These are phyloP conservation scores for Leucophenga varia DNA, from an alignment of 1,140 invertebrate species.

Conservation along the genomic window DNA sequence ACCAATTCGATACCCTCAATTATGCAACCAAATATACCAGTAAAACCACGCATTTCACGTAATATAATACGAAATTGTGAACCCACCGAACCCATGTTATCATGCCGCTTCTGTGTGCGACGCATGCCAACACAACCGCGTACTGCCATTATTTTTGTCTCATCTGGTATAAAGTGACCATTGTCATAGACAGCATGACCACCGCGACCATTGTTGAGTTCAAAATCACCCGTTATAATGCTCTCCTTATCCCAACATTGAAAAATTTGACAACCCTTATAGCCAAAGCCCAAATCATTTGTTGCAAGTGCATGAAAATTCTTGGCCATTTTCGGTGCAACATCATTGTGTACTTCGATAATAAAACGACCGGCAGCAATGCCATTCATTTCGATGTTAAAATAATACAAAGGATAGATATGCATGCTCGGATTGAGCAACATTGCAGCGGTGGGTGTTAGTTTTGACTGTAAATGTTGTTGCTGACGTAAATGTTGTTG, in stretches of 20 bases:
- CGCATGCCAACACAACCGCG: constrained; percentile 81
- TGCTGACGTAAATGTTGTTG: constrained; percentile 9
- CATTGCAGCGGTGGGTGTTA: constrained; percentile 28
- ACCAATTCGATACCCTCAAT: constrained; percentile 78
- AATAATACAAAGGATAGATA: constrained; percentile 71
- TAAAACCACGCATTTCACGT: constrained; percentile 79
- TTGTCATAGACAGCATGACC: constrained; percentile 77
- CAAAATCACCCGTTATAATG: constrained; percentile 79
- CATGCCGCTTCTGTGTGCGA: constrained; percentile 76
- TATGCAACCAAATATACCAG: constrained; percentile 80
- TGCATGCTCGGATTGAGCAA: constrained; percentile 58
- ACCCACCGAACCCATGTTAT: constrained; percentile 78
- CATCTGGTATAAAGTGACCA: constrained; percentile 78
- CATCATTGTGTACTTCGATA: constrained; percentile 80
- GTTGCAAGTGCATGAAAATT: constrained; percentile 83
- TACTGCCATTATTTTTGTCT: constrained; percentile 74
- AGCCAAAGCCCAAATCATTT: constrained; percentile 76
- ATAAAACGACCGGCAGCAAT: constrained; percentile 72
- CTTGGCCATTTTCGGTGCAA: constrained; percentile 86
- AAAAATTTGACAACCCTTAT: constrained; percentile 77
- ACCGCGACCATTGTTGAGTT: constrained; percentile 77
- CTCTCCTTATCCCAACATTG: constrained; percentile 82
- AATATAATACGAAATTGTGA: constrained; percentile 82
- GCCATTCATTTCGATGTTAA: constrained; percentile 76
- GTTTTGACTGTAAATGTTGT: constrained; percentile 1